Evolutionary conservation across 2,797 vertebrate species (phyloP).

Genomic region (Morus bassanus): DNA sequence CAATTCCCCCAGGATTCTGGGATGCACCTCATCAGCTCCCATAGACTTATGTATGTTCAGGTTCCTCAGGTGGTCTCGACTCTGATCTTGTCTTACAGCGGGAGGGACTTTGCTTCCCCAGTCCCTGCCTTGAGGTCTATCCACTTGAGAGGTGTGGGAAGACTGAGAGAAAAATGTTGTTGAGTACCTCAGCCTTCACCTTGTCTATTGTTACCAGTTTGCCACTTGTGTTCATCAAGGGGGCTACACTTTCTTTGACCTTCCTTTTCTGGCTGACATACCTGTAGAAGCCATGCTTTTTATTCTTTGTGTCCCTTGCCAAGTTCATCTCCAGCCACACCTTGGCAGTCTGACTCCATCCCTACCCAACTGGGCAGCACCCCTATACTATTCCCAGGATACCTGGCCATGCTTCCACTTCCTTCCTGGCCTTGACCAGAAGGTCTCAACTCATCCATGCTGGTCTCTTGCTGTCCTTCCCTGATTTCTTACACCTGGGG

Average conservation of each 20-base stretch:
- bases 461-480: neutral
- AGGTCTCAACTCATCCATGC: neutral
- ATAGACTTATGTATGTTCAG: neutral
- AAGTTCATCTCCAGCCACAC: neutral
- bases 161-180: neutral
- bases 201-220: neutral
- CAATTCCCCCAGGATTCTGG: neutral
- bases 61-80: neutral
- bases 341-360: neutral
- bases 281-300: neutral
- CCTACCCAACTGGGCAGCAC: accelerated
- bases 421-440: neutral
- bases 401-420: neutral
- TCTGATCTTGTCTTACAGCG: neutral
- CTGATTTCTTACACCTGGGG: neutral
- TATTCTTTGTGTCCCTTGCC: neutral
- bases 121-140: neutral
- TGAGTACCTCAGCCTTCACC: neutral
- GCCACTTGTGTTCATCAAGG: neutral
- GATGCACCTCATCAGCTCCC: neutral
- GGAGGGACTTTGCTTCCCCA: neutral
- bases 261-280: neutral
- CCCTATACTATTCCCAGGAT: neutral
- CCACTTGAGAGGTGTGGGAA: neutral
- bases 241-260: neutral